phyloP scores from a whole-genome alignment of 1,140 invertebrate genomes.

The Anthonomus grandis region DNA sequence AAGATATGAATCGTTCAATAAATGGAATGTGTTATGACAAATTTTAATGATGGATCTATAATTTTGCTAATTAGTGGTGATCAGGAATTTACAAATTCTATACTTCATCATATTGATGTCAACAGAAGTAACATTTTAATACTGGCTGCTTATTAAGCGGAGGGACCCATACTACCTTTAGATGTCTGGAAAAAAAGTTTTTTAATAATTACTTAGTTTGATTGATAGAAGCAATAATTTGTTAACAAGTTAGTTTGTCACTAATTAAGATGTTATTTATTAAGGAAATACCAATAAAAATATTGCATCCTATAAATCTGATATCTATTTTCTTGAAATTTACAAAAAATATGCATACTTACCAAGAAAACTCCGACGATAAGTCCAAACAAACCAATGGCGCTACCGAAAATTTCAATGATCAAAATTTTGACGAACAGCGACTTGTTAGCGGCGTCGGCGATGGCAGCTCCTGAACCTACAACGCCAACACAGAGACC shows the following conservation, averaged over 20 bases:
- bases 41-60: too few species aligned
- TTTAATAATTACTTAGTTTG: too few species aligned
- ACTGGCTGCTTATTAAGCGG: too few species aligned
- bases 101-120: too few species aligned
- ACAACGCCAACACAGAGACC: conserved; percentile 86
- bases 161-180: conserved; percentile 32
- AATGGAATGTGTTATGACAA: too few species aligned
- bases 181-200: conserved; percentile 35
- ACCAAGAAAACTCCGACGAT: conserved; percentile 84
- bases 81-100: too few species aligned
- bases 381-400: conserved; percentile 88
- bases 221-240: too few species aligned
- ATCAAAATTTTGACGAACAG: conserved; percentile 93
- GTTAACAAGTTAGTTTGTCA: too few species aligned
- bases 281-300: background rate
- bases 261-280: background rate
- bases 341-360: conserved; percentile 13
- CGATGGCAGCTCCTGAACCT: conserved; percentile 82
- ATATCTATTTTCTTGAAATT: background rate
- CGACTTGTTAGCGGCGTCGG: conserved; percentile 82
- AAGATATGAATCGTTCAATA: too few species aligned
- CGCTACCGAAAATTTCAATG: conserved; percentile 90
- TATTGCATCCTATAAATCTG: background rate
- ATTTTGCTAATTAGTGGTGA: too few species aligned
- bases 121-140: too few species aligned